Evolutionary conservation across 2,113 vertebrate genomes (phyloP).

Genomic region (Halichoerus grypus): DNA sequence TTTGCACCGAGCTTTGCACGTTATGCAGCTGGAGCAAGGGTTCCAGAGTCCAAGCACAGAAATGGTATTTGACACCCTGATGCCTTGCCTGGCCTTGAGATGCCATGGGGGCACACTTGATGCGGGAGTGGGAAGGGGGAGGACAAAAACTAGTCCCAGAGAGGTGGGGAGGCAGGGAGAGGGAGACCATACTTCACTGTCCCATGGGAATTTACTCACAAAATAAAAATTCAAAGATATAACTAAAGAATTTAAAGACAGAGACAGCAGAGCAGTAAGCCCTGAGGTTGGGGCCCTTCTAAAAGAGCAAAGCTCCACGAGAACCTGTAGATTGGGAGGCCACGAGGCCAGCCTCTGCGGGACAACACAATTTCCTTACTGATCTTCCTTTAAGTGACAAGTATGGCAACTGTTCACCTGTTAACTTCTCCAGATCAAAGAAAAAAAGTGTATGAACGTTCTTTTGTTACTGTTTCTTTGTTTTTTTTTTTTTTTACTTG

Average conservation of each 20-base stretch:
- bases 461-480: not conserved
- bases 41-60: not conserved
- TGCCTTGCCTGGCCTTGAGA: not conserved
- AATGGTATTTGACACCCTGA: not conserved
- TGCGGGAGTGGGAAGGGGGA: not conserved
- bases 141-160: not conserved
- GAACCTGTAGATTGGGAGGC: no score
- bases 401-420: not conserved
- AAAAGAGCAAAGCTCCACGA: not conserved
- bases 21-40: not conserved
- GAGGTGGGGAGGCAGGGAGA: not conserved
- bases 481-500: not conserved
- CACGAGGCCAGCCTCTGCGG: not conserved
- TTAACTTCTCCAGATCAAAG: not conserved
- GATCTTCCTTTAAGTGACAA: not conserved
- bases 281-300: not conserved
- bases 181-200: not conserved
- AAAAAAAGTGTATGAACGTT: not conserved
- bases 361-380: not conserved
- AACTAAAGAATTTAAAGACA: not conserved
- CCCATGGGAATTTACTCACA: not conserved
- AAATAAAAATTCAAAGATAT: not conserved
- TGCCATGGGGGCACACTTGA: not conserved
- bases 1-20: not conserved
- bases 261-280: not conserved